Conservation (phyloP, 1,140 invertebrate species). For the Tenebrio molitor region DNA sequence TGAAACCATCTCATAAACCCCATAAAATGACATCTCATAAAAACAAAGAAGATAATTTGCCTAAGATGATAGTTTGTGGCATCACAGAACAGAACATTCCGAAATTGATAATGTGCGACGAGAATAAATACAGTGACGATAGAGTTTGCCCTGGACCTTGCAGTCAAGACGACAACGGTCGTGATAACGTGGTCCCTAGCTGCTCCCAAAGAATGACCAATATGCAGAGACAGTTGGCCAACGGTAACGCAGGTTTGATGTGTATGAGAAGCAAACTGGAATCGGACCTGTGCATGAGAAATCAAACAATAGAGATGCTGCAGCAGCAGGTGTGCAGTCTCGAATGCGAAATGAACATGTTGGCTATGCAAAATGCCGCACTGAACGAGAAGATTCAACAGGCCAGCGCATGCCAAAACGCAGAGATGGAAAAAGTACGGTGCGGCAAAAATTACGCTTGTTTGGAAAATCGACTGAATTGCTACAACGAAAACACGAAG, state of each 20-base stretch:
- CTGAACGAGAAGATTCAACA: background rate
- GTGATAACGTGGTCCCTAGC: background rate
- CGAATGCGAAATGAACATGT: constrained; percentile 9
- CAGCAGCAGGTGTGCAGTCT: background rate
- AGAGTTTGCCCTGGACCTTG: background rate
- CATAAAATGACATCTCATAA: background rate
- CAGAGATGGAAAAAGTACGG: background rate
- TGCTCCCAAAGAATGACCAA: background rate
- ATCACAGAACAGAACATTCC: constrained; percentile 8
- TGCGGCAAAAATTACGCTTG: constrained; percentile 1
- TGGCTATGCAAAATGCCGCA: background rate
- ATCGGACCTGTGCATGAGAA: background rate
- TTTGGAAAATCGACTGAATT: background rate
- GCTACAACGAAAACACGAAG: background rate
- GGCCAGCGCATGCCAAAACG: background rate
- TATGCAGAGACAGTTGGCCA: background rate
- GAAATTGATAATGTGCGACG: constrained; percentile 13
- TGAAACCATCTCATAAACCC: too few species aligned
- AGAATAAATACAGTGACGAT: background rate
- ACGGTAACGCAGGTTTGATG: background rate
- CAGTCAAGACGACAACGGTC: background rate
- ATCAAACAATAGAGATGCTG: constrained; percentile 1
- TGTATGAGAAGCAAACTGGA: constrained; percentile 6
- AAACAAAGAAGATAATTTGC: background rate
- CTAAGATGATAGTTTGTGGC: constrained; percentile 16